Base-by-base conservation (phyloP, 2,888 invertebrate genomes). In the Archaeoteleia sp. region DNA sequence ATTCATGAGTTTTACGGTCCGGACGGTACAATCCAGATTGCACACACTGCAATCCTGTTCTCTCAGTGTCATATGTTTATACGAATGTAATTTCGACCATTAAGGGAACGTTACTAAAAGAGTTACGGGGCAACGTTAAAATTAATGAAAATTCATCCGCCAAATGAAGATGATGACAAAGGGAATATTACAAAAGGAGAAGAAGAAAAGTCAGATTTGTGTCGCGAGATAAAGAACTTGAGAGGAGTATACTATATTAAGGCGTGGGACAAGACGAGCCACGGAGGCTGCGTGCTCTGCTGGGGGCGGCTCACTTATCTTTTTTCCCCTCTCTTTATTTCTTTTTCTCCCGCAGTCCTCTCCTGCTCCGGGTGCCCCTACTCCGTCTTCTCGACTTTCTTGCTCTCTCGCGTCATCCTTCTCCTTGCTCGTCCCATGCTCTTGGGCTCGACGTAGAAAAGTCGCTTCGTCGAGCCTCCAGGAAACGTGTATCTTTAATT, bases 301-400 rank as follows among this genome's bases (percentile, higher is more conserved):
- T 84, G 84, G 84, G 84, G 84, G 84, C 84, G 82, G 78, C 83
- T 80, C 76, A 68, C 75, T 79, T 76, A 76, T 80, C 76, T 74
- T 77, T 72, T 76, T 74, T 67, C 70, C 65, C 67, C 68, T 72
- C 51, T 51, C 61, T 54, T 60, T 49, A 32, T 67, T 70, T 62
- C 72, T n/a, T 71, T 74, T 72, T 65, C 62, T 61, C 53, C 60
- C 57, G 60, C 65, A 35, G 61, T 40, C 46, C 45, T 57, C 2
- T 20, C 20, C 20, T 20, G 2, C 20, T 20, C 20, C 20, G 20
- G 57, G 51, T 46, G 46, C 39, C 37, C 58, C 69, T 40, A 43
- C 63, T 54, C 20, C 43, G 17, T 25, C 13, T 51, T 30, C 37
- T 37, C 27, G 39, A 37, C 37, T 46, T 23, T 48, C 37, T 25